Base-by-base conservation (phyloP, 2,888 invertebrate genomes). In the Euproctis similis region DNA sequence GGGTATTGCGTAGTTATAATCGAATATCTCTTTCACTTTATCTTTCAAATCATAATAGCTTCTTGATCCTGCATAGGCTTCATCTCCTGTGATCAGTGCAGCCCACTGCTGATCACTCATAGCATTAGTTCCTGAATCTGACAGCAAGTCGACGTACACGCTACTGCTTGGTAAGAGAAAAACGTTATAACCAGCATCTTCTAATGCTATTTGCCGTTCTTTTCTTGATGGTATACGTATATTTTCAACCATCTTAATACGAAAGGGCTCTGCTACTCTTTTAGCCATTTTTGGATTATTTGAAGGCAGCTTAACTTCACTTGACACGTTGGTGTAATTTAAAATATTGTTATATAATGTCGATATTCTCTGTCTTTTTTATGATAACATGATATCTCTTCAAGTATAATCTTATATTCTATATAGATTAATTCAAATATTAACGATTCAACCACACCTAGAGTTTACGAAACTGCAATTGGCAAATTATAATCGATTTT, bases 31-130 rank as follows among this genome's bases (percentile, higher is more conserved):
- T 24, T 30, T 29, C 2, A 34, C 34, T 24, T 34, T 34, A 12
- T 20, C 9, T 26, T 24, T 30, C n/a, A 34, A 16, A 3, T 34
- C 34, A 20, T 24, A 34, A 17, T 26, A 34, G 24, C 26, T 29
- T 12, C 26, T 34, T 6, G 29, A 34, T 3, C 34, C 34, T 5
- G 34, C 34, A 11, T 34, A 34, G 2, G 34, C 10, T 24, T 34
- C 34, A 16, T 34, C 34, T 12, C 34, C 34, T 12, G 26, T 26
- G n/a, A 34, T 16, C 2, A 34, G 9, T 1, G 34, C 34, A 24
- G 34, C 34, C 34, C 34, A 34, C 26, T 34, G 34, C 2, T 12
- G 34, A 24, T 34, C 34, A 23, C 34, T 34, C 34, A 34, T 34
- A 9, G 34, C 29, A 16, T 30, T 34, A 9, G 34, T 30, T 14